Conservation (phyloP, 2,113 vertebrate genomes). For the Phocoena sinus region DNA sequence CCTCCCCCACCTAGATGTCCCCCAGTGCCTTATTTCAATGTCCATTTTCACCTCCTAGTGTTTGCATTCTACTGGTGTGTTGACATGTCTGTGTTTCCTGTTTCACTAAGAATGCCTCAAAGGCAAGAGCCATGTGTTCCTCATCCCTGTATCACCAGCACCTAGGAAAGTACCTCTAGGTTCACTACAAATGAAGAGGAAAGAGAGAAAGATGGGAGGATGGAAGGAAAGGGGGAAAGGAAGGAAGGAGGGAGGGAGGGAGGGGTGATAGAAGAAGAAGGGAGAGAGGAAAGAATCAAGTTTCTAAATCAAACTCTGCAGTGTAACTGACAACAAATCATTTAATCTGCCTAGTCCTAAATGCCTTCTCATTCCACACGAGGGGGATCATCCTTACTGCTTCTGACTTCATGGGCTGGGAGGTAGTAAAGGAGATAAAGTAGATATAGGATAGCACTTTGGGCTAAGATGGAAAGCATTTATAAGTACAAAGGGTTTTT, state of each 20-base stretch:
- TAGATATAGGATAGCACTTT: not conserved
- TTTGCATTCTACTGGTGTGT: not conserved
- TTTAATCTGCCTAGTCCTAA: not conserved
- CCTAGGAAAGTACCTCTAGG: not conserved
- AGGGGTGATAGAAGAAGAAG: too few species aligned
- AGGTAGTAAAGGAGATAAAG: not conserved
- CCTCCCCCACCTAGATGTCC: too few species aligned
- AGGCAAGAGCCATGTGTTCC: not conserved
- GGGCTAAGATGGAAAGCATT: not conserved
- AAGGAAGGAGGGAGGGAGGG: not conserved
- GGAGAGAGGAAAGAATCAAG: not conserved
- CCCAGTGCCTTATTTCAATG: too few species aligned
- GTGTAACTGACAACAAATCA: rapidly evolving
- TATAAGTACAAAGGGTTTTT: not conserved
- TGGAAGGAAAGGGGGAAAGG: not conserved
- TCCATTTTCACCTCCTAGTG: not conserved
- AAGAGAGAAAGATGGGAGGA: not conserved
- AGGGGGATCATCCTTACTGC: not conserved
- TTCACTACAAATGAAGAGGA: not conserved
- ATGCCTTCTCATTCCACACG: not conserved
- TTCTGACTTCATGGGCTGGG: not conserved
- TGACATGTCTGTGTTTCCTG: not conserved
- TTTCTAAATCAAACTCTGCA: not conserved
- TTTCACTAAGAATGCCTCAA: not conserved
- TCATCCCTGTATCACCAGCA: not conserved